Evolutionary conservation across 1,140 invertebrate genomes (phyloP).

Genomic region (Procambarus virginalis): DNA sequence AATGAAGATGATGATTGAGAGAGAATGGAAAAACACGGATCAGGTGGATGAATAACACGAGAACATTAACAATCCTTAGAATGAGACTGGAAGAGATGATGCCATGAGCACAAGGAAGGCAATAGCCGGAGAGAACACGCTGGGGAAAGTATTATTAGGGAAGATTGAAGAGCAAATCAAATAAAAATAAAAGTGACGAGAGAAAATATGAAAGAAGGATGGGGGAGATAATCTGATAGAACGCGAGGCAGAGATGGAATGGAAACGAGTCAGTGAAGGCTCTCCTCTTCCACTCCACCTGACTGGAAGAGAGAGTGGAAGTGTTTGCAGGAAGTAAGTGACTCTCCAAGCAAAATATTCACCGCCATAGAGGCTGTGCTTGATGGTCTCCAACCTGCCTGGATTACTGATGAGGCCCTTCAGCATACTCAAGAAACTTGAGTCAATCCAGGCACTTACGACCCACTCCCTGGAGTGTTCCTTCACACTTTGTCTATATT

Average conservation of each 20-base stretch:
- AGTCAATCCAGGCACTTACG: background rate
- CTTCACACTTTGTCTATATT: background rate
- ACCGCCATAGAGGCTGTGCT: background rate
- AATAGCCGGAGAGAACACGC: too few relatives aligned
- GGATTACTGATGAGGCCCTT: background rate
- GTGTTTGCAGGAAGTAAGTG: background rate
- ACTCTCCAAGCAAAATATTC: conserved; percentile 2
- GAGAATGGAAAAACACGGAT: too few relatives aligned
- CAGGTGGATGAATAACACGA: too few relatives aligned
- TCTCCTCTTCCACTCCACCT: too few relatives aligned
- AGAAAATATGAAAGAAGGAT: background rate
- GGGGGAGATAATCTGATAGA: background rate
- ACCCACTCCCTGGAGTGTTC: background rate
- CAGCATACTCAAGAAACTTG: background rate
- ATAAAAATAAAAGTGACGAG: background rate
- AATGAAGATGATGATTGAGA: too few relatives aligned
- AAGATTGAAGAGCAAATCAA: background rate
- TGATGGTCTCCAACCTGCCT: background rate
- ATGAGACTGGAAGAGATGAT: too few relatives aligned
- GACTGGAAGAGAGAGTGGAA: too few relatives aligned
- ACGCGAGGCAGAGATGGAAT: background rate
- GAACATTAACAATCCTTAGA: too few relatives aligned
- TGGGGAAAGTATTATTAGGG: too few relatives aligned
- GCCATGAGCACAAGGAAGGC: too few relatives aligned
- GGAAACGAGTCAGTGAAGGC: too few relatives aligned